Evolutionary conservation across 2,888 invertebrate genomes (phyloP).

Genomic region (Drosophila acutilabella): DNA sequence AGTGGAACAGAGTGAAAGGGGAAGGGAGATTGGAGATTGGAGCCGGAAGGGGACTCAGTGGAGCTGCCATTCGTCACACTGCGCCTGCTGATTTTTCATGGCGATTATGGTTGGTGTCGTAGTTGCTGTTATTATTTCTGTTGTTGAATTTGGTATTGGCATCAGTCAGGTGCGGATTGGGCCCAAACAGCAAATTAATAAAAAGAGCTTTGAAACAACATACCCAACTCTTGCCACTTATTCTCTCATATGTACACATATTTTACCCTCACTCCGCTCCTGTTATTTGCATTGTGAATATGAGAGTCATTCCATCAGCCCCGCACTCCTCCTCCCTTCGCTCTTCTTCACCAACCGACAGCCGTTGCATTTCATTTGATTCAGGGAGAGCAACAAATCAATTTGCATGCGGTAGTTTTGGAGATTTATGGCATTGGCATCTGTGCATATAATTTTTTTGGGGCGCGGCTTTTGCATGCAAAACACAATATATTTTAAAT

Average conservation of each 20-base stretch:
- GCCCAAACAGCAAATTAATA: neutral
- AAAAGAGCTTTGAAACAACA: too few relatives aligned
- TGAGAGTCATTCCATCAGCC: neutral
- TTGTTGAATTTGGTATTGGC: constrained; percentile 31
- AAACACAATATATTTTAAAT: constrained; percentile 34
- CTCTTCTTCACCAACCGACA: constrained; percentile 1
- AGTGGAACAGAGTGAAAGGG: neutral
- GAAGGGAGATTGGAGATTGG: neutral
- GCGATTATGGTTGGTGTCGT: constrained; percentile 44
- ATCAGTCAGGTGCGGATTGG: constrained; percentile 38
- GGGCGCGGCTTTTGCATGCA: constrained; percentile 41
- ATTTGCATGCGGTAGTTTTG: constrained; percentile 71
- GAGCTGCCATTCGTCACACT: constrained; percentile 48
- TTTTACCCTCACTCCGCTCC: constrained; percentile 29
- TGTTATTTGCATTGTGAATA: constrained; percentile 19
- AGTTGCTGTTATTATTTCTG: constrained; percentile 40
- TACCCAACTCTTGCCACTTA: too few relatives aligned
- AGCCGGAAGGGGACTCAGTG: neutral
- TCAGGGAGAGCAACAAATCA: constrained; percentile 74
- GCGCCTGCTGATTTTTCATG: constrained; percentile 45
- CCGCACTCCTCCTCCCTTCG: neutral
- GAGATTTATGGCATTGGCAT: constrained; percentile 63
- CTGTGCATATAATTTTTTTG: constrained; percentile 40
- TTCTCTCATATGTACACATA: too few relatives aligned
- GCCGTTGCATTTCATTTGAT: constrained; percentile 64